phyloP scores from a whole-genome alignment of 92 coral and sea anemone species.

The Pocillopora meandrina region DNA sequence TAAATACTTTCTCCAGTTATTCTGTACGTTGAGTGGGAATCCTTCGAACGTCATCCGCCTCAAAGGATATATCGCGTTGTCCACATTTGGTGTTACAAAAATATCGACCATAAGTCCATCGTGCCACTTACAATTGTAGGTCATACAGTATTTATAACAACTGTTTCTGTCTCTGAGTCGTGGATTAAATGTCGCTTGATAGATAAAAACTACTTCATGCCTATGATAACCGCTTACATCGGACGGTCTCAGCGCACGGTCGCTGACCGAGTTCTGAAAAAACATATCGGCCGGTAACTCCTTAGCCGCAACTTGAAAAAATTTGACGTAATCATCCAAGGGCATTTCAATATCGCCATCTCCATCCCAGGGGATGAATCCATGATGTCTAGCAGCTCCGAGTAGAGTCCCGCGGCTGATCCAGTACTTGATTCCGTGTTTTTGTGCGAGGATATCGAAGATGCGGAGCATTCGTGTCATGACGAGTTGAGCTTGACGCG shows the following conservation, averaged over 20 bases:
- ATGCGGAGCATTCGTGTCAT: conserved; percentile 58
- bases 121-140: conserved; percentile 61
- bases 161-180: conserved; percentile 72
- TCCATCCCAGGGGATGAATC: conserved; percentile 74
- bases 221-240: conserved; percentile 26
- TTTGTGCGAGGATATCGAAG: conserved; percentile 66
- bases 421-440: conserved; percentile 66
- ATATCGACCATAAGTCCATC: conserved; percentile 75
- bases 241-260: conserved; percentile 55
- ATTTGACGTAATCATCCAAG: conserved; percentile 57
- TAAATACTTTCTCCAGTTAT: conserved; percentile 58
- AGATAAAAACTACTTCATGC: conserved; percentile 64
- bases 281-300: conserved; percentile 70
- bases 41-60: conserved; percentile 72
- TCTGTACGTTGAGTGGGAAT: conserved; percentile 67
- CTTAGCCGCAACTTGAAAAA: conserved; percentile 46
- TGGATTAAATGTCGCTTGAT: conserved; percentile 59
- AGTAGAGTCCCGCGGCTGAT: conserved; percentile 64
- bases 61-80: conserved; percentile 44
- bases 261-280: conserved; percentile 71
- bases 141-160: conserved; percentile 66
- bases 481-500: conserved; percentile 64
- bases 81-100: conserved; percentile 28
- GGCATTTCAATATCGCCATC: conserved; percentile 70
- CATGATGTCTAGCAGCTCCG: conserved; percentile 76